These are phyloP conservation scores for Hybognathus amarus DNA, from an alignment of 2,797 vertebrate genomes.

Conservation along the genomic window DNA sequence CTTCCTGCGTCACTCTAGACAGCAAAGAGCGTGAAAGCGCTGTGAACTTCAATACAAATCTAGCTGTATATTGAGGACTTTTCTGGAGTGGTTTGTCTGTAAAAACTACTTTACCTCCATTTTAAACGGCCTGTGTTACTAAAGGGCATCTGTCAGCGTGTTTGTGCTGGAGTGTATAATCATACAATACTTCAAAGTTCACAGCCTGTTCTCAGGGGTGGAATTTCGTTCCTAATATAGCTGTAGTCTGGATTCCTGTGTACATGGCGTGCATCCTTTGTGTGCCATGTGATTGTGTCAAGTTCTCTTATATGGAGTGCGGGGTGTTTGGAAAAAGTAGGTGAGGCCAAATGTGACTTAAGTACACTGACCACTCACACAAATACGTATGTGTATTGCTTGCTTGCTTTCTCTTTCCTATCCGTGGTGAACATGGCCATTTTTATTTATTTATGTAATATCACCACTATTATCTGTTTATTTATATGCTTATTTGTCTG, in stretches of 20 bases:
- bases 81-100: background rate
- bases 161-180: constrained; percentile 38
- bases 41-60: background rate
- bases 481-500: background rate
- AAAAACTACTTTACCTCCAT: background rate
- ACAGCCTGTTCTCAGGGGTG: constrained; percentile 47
- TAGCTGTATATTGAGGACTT: background rate
- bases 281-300: constrained; percentile 44
- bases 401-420: background rate
- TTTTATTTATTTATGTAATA: background rate
- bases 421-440: background rate
- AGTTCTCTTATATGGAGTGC: background rate
- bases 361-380: constrained; percentile 3
- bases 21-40: background rate
- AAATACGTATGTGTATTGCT: background rate
- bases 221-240: constrained; percentile 62
- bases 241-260: constrained; percentile 54
- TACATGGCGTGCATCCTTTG: constrained; percentile 56
- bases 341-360: constrained; percentile 25
- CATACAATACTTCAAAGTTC: constrained; percentile 53
- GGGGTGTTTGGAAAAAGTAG: constrained; percentile 8
- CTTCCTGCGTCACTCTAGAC: constrained; percentile 19
- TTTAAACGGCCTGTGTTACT: constrained; percentile 10
- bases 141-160: constrained; percentile 27
- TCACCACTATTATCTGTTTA: background rate